Conservation (phyloP, 2,113 vertebrate species). For the Gobio gobio region DNA sequence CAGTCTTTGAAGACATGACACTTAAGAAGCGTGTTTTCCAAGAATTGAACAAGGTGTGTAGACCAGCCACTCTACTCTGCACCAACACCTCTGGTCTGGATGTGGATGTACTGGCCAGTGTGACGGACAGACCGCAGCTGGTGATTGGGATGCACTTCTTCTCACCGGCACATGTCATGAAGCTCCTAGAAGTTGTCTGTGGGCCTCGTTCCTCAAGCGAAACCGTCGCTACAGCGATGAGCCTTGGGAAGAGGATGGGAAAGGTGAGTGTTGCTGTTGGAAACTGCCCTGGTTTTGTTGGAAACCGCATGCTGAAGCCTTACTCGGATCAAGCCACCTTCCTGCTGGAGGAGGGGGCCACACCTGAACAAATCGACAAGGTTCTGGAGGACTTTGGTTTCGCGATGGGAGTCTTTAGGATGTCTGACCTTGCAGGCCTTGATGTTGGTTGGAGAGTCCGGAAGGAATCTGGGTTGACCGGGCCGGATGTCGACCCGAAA, state of each 20-base stretch:
- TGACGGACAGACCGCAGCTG: constrained; percentile 76
- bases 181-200: constrained; percentile 86
- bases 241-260: constrained; percentile 80
- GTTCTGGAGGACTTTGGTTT: constrained; percentile 89
- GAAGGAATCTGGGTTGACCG: constrained; percentile 75
- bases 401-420: constrained; percentile 85
- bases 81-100: constrained; percentile 88
- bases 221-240: constrained; percentile 84
- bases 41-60: constrained; percentile 81
- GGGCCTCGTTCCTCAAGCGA: constrained; percentile 79
- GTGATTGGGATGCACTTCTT: constrained; percentile 95
- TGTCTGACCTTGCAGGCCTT: constrained; percentile 87
- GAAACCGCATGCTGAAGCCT: constrained; percentile 84
- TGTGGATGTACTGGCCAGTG: constrained; percentile 84
- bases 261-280: constrained; percentile 90
- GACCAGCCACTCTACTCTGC: constrained; percentile 81
- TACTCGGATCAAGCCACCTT: constrained; percentile 81
- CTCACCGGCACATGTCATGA: constrained; percentile 89
- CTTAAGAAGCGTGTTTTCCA: constrained; percentile 86
- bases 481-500: constrained; percentile 62
- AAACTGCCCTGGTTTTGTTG: constrained; percentile 90
- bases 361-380: constrained; percentile 82
- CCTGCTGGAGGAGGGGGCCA: constrained; percentile 90
- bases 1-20: constrained; percentile 89
- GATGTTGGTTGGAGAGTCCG: constrained; percentile 89